Conservation (phyloP, 2,888 invertebrate species). For the Chaitophorus viminalis region DNA sequence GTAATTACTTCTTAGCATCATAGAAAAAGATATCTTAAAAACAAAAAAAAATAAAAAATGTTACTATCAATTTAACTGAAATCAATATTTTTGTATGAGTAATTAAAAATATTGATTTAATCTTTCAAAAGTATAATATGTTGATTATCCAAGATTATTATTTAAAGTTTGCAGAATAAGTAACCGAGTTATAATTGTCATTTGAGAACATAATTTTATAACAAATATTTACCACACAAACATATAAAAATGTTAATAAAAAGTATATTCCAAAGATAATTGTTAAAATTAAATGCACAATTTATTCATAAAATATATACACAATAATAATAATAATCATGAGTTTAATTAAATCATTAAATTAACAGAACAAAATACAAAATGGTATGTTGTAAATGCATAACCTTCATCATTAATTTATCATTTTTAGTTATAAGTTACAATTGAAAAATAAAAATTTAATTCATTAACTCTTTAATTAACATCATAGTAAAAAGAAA, state of each 20-base stretch:
- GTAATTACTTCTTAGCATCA: too few species aligned
- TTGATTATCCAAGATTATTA: too few species aligned
- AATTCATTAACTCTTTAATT: neutral
- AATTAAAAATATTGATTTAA: too few species aligned
- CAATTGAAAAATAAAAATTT: neutral
- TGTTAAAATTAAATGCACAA: constrained; percentile 37
- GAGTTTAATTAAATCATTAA: neutral
- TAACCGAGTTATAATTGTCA: too few species aligned
- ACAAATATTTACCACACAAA: too few species aligned
- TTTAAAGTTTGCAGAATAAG: too few species aligned
- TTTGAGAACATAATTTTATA: too few species aligned
- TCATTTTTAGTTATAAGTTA: neutral
- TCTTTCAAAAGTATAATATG: too few species aligned
- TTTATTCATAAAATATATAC: constrained; percentile 19
- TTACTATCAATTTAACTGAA: too few species aligned
- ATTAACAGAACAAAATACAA: constrained; percentile 32
- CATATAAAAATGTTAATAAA: neutral
- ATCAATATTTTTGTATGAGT: too few species aligned
- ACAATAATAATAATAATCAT: constrained; percentile 14
- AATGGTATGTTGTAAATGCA: neutral
- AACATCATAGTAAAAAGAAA: constrained; percentile 10
- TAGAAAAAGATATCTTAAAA: too few species aligned
- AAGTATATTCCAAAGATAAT: neutral
- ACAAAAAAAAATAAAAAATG: too few species aligned
- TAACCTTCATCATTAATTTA: neutral